phyloP scores from a whole-genome alignment of 2,113 vertebrate species.

The Eurypyga helias region DNA sequence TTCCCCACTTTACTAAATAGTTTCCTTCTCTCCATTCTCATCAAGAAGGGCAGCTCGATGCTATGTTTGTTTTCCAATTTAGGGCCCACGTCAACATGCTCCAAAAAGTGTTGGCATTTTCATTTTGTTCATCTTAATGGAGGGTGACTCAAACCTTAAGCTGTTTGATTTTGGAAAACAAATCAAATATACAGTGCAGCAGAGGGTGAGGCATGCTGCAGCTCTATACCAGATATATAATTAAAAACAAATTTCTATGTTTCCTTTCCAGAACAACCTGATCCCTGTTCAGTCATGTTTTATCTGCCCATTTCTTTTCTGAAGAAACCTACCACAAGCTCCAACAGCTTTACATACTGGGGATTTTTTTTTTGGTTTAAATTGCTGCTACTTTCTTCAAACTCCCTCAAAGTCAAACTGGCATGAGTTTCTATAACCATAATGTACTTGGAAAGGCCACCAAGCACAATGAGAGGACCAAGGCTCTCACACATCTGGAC shows the following conservation, averaged over 20 bases:
- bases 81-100: not conserved
- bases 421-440: too few relatives aligned
- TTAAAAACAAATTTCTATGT: not conserved
- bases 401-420: not conserved
- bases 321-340: not conserved
- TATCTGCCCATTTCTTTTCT: not conserved
- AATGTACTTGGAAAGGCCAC: too few relatives aligned
- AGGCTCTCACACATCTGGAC: not conserved
- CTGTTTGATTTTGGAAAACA: conserved; percentile 30
- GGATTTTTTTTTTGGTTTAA: too few relatives aligned
- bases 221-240: not conserved
- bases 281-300: not conserved
- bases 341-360: not conserved
- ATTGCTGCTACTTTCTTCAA: not conserved
- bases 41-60: not conserved
- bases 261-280: not conserved
- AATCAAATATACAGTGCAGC: not conserved
- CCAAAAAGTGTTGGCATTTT: conserved; percentile 22
- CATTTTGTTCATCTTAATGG: conserved; percentile 7
- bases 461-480: not conserved
- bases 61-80: not conserved
- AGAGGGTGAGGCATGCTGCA: not conserved
- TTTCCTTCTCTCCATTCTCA: not conserved
- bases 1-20: not conserved
- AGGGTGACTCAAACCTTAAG: conserved; percentile 45